phyloP scores from a whole-genome alignment of 2,888 invertebrate genomes.

The Ischnura elegans region DNA sequence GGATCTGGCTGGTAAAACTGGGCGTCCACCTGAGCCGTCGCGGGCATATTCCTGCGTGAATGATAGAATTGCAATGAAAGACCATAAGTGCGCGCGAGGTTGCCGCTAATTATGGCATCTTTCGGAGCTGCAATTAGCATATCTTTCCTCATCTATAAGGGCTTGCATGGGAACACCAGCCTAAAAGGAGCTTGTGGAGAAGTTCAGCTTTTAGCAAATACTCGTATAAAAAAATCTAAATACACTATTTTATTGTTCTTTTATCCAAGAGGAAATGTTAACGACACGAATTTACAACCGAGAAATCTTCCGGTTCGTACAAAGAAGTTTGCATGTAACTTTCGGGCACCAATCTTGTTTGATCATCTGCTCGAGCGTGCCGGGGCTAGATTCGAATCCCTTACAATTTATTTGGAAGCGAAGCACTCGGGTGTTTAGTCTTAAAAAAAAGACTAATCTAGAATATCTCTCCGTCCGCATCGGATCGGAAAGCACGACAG shows the following conservation, averaged over 20 bases:
- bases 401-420: conserved; percentile 12
- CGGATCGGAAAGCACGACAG: conserved; percentile 19
- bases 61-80: not conserved
- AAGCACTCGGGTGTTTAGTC: not conserved
- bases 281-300: not conserved
- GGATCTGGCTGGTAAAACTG: not conserved
- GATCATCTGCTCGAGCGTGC: not conserved
- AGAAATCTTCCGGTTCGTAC: not conserved
- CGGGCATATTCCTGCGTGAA: not conserved
- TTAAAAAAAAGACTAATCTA: not conserved
- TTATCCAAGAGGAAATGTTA: not conserved
- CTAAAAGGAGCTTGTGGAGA: not conserved
- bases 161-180: not conserved
- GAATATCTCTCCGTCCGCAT: not conserved
- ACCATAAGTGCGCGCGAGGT: not conserved
- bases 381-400: not conserved
- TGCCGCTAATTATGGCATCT: not conserved
- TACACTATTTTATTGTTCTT: not conserved
- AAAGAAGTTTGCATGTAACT: conserved; percentile 2
- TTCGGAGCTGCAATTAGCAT: not conserved
- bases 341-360: not conserved
- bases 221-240: not conserved
- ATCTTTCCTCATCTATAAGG: not conserved
- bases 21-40: not conserved
- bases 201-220: not conserved